Base-by-base conservation (phyloP, 2,888 invertebrate species). In the Cantharis nigra region DNA sequence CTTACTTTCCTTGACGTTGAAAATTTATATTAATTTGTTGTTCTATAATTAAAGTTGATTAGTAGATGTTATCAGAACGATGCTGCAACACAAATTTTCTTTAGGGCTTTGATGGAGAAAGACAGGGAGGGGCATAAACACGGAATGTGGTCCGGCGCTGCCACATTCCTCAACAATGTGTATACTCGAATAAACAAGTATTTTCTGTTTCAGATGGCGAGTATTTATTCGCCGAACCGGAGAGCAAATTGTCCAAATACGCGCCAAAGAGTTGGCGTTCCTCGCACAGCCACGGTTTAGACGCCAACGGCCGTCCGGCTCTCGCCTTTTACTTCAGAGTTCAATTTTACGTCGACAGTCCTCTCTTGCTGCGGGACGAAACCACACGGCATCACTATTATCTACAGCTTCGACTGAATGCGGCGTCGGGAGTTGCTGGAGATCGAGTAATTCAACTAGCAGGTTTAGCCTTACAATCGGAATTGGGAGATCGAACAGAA, bases 211-310 rank as follows among this genome's bases (percentile, higher is more conserved):
- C 92, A 98, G 98, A 97, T 92, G 96, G 96, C 90, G 98, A 98
- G 91, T 97, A 96, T 90, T 93, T 97, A 87, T 98, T 98, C 91
- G 94, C 97, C 89, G 97, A 98, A 89, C 94, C 94, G 88, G 97
- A 97, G 89, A 96, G 95, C 91, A 98, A 98, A 91, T 92, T 98
- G 86, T 96, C 96, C 87, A 98, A 98, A 90, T 97, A 97, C 91
- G 97, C 97, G 85, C 97, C 97, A 87, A 98, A 98, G 90, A 95
- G 95, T 89, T 98, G 98, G 97, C 95, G 97, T 89, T 96, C 96
- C 84, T 96, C 97, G 83, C 96, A 96, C 89, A 95, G 95, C 86
- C 95, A 96, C 91, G 97, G 97, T 83, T 91, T 97, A 90, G 96
- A 97, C 90, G 94, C 95, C 87, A 95, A 95, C 89, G 97, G 97